A percentile compares a stretch with the other conserved stretches of the same genome.
Conservation (phyloP, 2,888 invertebrate genomes). For the Bhutanitis thaidina region DNA sequence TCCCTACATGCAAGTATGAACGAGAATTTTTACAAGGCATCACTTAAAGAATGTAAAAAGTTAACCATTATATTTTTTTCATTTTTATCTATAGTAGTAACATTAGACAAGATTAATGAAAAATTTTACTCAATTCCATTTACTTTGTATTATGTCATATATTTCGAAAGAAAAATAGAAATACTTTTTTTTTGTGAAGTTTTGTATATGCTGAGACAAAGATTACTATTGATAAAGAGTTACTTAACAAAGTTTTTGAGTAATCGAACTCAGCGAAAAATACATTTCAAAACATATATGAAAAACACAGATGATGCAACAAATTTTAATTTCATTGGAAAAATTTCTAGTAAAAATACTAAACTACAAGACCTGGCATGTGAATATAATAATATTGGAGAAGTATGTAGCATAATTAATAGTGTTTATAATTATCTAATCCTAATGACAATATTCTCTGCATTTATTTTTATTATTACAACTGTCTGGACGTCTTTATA, state of each 20-base stretch:
- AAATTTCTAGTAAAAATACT: conserved; percentile 33
- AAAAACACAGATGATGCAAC: conserved; percentile 25
- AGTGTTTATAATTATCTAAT: conserved; percentile 48
- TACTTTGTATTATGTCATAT: not conserved
- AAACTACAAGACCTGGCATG: conserved; percentile 46
- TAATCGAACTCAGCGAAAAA: conserved; percentile 28
- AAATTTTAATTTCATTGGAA: conserved; percentile 39
- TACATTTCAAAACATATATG: conserved; percentile 8
- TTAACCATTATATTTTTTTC: not conserved
- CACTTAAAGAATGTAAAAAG: not conserved
- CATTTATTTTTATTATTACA: conserved; percentile 45
- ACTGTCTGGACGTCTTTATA: conserved; percentile 49
- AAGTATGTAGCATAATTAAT: conserved; percentile 39
- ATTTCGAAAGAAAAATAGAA: conserved; percentile 3
- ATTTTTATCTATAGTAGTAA: not conserved
- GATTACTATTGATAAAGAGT: conserved; percentile 43
- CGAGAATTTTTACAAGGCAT: not conserved
- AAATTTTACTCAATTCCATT: not conserved
- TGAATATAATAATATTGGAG: conserved; percentile 44
- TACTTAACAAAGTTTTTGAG: conserved; percentile 41
- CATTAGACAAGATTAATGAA: not conserved
- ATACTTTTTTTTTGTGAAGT: not conserved
- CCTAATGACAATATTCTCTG: conserved; percentile 28
- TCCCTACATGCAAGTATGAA: not conserved
- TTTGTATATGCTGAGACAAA: conserved; percentile 19